phyloP scores from a whole-genome alignment of 2,888 invertebrate genomes.

The Myathropa florea region DNA sequence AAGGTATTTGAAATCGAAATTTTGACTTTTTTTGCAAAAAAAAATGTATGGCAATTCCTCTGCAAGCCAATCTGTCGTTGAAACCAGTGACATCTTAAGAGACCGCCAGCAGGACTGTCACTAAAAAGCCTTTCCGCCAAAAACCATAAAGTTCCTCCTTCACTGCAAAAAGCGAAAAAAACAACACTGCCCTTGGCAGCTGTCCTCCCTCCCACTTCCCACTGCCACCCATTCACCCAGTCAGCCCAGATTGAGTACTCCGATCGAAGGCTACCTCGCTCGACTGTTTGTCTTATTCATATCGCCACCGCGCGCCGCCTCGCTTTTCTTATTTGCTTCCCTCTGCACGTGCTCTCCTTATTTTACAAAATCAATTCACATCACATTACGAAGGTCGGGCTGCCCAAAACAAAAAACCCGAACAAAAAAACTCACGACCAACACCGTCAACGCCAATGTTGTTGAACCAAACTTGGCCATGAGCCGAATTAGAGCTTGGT shows the following conservation, averaged over 20 bases:
- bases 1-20: too few species aligned
- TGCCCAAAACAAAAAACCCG: background rate
- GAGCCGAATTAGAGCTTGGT: conserved; percentile 44
- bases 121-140: background rate
- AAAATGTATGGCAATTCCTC: too few species aligned
- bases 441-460: background rate
- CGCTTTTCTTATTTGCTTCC: conserved; percentile 20
- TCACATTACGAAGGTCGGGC: conserved; percentile 44
- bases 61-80: too few species aligned
- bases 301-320: background rate
- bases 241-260: background rate
- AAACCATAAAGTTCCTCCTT: background rate
- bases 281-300: conserved; percentile 14
- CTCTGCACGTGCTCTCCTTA: conserved; percentile 33
- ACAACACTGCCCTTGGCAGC: background rate
- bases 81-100: too few species aligned
- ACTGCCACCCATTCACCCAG: background rate
- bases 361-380: conserved; percentile 66
- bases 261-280: background rate
- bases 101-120: too few species aligned
- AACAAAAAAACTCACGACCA: background rate
- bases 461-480: conserved; percentile 60
- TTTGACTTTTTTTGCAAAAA: too few species aligned
- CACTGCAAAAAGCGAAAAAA: background rate
- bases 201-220: background rate